Conservation (phyloP, 2,113 vertebrate genomes). For the Chamaetylas fuelleborni region DNA sequence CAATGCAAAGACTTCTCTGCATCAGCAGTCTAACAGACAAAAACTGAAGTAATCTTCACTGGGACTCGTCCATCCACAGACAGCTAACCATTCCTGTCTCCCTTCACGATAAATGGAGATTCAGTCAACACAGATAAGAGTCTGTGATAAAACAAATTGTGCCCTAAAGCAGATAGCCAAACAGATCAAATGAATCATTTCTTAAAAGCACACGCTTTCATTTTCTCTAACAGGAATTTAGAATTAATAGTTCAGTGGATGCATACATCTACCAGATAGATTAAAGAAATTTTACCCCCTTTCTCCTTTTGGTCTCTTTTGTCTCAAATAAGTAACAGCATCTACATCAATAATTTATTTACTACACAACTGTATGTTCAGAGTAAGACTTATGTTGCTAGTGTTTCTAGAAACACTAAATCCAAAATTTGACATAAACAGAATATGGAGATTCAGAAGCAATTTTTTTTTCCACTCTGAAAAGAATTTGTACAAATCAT, state of each 20-base stretch:
- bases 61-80: fast-evolving
- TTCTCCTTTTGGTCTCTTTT: not conserved
- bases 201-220: not conserved
- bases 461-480: not conserved
- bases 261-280: not conserved
- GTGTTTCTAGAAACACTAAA: not conserved
- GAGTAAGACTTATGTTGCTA: not conserved
- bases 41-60: not conserved
- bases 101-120: not conserved
- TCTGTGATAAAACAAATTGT: slow-evolving; percentile 13
- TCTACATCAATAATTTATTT: not conserved
- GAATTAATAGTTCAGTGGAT: not conserved
- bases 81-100: not conserved
- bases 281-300: not conserved
- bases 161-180: slow-evolving; percentile 2
- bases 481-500: not conserved
- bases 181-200: not conserved
- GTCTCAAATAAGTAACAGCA: not conserved
- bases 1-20: not conserved
- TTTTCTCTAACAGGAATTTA: not conserved
- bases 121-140: not conserved
- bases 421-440: not conserved
- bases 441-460: not conserved
- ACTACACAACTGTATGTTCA: not conserved
- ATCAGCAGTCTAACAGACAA: not conserved